Evolutionary conservation across 2,113 vertebrate genomes (phyloP).

Genomic region (Raja brachyura): DNA sequence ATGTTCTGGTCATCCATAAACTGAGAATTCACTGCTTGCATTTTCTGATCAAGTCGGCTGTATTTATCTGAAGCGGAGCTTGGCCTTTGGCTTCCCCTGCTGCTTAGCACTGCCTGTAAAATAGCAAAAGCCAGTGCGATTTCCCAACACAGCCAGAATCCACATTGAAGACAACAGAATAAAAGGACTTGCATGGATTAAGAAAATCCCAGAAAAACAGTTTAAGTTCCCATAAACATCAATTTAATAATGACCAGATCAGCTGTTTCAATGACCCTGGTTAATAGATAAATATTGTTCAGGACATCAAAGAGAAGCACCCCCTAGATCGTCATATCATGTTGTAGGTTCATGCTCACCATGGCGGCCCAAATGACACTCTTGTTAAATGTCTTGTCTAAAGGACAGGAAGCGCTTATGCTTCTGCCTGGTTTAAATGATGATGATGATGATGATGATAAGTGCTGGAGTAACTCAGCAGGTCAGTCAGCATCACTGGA

Average conservation of each 20-base stretch:
- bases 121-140: constrained; percentile 38
- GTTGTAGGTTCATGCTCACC: no score
- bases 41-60: constrained; percentile 67
- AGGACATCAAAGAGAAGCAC: background rate
- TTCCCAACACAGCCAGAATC: background rate
- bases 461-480: background rate
- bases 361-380: background rate
- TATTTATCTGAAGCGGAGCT: constrained; percentile 76
- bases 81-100: constrained; percentile 58
- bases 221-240: background rate
- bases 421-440: background rate
- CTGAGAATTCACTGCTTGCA: constrained; percentile 80
- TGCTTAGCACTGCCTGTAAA: constrained; percentile 67
- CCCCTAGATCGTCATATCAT: background rate
- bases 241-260: background rate
- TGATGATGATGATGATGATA: background rate
- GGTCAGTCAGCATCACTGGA: no score
- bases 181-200: background rate
- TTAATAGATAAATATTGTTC: background rate
- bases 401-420: background rate
- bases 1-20: constrained; percentile 88
- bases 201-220: background rate
- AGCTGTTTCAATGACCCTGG: background rate
- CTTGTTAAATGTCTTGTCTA: no score
- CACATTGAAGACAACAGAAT: background rate